These are phyloP conservation scores for Melanotaenia pygmaea DNA, from an alignment of 2,797 vertebrate genomes.

Conservation along the genomic window DNA sequence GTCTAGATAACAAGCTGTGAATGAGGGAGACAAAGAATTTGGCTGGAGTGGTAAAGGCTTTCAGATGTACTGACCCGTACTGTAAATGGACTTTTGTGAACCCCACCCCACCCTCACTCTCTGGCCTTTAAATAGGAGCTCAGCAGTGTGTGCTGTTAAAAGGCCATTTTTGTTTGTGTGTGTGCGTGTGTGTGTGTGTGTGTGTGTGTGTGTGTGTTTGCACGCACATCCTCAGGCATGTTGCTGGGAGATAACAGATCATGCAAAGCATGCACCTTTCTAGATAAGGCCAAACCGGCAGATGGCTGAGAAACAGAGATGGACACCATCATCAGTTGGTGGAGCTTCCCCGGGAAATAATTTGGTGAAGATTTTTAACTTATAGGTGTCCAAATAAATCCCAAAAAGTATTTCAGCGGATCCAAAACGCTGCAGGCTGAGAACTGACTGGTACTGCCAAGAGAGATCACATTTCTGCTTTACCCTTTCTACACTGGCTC, in stretches of 20 bases:
- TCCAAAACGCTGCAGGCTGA: background rate
- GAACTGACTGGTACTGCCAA: background rate
- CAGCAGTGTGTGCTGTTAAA: constrained; percentile 75
- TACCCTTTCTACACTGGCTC: background rate
- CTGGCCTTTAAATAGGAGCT: constrained; percentile 67
- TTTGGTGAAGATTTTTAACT: constrained; percentile 14
- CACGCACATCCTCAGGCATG: constrained; percentile 61
- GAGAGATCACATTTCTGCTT: background rate
- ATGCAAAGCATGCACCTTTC: constrained; percentile 59
- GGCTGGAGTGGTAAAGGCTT: constrained; percentile 84
- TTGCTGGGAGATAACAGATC: constrained; percentile 74
- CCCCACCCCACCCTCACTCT: constrained; percentile 54
- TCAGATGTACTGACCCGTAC: constrained; percentile 86
- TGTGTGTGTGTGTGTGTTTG: constrained; percentile 35
- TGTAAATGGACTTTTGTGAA: constrained; percentile 83
- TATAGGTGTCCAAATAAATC: background rate
- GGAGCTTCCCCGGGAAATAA: constrained; percentile 16
- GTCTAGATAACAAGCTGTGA: constrained; percentile 77
- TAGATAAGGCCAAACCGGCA: constrained; percentile 42
- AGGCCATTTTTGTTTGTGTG: constrained; percentile 54
- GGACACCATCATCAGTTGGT: constrained; percentile 11
- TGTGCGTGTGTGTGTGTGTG: constrained; percentile 31
- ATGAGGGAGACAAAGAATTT: constrained; percentile 82
- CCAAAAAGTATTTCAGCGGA: background rate
- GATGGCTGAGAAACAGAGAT: constrained; percentile 30